A percentile compares a stretch with the other conserved stretches of the same genome.
Evolutionary conservation across 2,888 invertebrate species (phyloP).

Genomic region (Ornithoptera priamus): DNA sequence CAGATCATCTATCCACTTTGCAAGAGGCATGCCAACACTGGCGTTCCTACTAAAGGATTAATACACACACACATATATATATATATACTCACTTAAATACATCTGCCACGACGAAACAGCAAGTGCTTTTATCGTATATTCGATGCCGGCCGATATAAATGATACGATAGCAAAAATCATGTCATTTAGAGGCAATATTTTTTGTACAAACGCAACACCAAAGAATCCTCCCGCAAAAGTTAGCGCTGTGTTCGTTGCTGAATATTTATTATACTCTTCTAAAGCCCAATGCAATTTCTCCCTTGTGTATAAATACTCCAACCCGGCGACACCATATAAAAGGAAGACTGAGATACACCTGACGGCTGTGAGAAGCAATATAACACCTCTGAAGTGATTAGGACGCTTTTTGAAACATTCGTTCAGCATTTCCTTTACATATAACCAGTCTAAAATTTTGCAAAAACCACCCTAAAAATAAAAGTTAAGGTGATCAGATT

Average conservation of each 20-base stretch:
- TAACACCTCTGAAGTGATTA: constrained; percentile 66
- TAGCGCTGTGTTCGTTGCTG: constrained; percentile 66
- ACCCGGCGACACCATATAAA: constrained; percentile 60
- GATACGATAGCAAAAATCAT: constrained; percentile 43
- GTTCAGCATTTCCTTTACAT: constrained; percentile 66
- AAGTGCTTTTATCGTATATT: constrained; percentile 50
- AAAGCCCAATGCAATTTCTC: constrained; percentile 82
- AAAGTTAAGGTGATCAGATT: background rate
- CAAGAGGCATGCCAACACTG: too few species aligned
- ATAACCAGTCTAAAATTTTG: constrained; percentile 52
- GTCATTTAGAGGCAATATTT: constrained; percentile 56
- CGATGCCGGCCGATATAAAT: constrained; percentile 44
- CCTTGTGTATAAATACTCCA: constrained; percentile 80
- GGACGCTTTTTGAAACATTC: constrained; percentile 70
- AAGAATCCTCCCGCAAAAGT: constrained; percentile 74
- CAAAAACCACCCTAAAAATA: constrained; percentile 46
- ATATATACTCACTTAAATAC: constrained; percentile 61
- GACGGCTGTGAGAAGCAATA: constrained; percentile 60
- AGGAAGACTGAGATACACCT: constrained; percentile 51
- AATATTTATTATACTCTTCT: constrained; percentile 76
- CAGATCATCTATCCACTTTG: too few species aligned
- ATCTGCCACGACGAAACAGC: constrained; percentile 53
- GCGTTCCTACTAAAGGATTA: background rate
- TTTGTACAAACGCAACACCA: constrained; percentile 49
- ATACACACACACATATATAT: background rate